A percentile compares a stretch with the other conserved stretches of the same genome.
Conservation (phyloP, 2,113 vertebrate genomes). For the Nibea coibor region DNA sequence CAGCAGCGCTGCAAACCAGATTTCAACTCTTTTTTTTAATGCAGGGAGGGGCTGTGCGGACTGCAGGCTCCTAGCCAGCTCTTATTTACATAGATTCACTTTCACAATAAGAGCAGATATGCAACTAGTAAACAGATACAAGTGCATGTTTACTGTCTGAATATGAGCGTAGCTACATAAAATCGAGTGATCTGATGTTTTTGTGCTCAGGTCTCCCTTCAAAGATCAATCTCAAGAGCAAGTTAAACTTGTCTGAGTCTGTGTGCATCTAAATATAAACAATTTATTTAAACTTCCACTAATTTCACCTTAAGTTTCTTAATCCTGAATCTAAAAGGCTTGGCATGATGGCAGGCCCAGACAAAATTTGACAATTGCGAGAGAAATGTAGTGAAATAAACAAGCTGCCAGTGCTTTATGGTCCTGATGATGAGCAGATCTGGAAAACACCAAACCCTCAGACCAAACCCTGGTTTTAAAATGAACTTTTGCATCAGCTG, state of each 20-base stretch:
- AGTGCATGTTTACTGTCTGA: neutral
- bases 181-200: no score
- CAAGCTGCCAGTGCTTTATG: no score
- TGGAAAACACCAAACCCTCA: neutral
- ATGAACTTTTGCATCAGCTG: neutral
- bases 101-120: neutral
- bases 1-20: conserved; percentile 8
- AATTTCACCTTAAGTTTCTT: no score
- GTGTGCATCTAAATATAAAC: no score
- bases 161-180: neutral
- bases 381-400: no score
- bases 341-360: no score
- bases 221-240: no score
- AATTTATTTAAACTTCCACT: no score
- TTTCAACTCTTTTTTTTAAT: neutral
- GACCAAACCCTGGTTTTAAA: neutral
- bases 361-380: no score
- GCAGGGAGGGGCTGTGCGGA: neutral
- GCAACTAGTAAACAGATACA: neutral
- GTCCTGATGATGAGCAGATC: neutral
- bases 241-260: no score
- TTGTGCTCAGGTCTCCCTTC: no score
- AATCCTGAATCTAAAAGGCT: no score
- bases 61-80: neutral
- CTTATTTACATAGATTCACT: neutral